Percentiles rank a stretch among this genome's conserved stretches.
Conservation (phyloP, 2,113 vertebrate genomes). For the Pseudorhombus dupliciocellatus region DNA sequence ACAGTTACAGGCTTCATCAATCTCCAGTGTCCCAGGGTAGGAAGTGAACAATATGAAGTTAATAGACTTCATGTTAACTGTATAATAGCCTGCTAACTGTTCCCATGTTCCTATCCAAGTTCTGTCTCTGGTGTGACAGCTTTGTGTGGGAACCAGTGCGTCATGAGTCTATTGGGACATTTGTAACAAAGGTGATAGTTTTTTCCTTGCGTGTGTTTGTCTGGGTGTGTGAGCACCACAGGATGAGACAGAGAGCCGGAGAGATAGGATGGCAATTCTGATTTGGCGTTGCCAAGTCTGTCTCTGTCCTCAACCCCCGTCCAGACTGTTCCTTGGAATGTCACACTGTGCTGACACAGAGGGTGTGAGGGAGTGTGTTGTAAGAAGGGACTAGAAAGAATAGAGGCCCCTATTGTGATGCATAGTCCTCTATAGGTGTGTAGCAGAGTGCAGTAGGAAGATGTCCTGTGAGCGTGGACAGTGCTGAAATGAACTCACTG, state of each 20-base stretch:
- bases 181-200: constrained; percentile 48
- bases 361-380: constrained; percentile 22
- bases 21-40: not conserved
- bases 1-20: too few species aligned
- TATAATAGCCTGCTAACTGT: not conserved
- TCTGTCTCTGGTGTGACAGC: not conserved
- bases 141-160: constrained; percentile 15
- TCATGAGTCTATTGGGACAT: constrained; percentile 20
- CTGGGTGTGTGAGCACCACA: not conserved
- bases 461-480: not conserved
- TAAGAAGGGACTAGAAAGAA: constrained; percentile 14
- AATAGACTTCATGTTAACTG: not conserved
- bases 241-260: not conserved
- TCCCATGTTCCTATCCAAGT: not conserved
- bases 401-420: not conserved
- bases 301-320: constrained; percentile 49
- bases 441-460: not conserved
- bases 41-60: not conserved
- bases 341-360: constrained; percentile 61
- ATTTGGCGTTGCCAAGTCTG: constrained; percentile 53
- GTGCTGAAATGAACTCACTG: not conserved
- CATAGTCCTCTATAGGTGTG: not conserved
- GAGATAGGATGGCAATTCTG: constrained; percentile 41
- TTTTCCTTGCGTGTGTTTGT: constrained; percentile 3
- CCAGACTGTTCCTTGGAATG: constrained; percentile 60